Base-by-base conservation (phyloP, 2,888 invertebrate species). In the Scaptomyza reducta region DNA sequence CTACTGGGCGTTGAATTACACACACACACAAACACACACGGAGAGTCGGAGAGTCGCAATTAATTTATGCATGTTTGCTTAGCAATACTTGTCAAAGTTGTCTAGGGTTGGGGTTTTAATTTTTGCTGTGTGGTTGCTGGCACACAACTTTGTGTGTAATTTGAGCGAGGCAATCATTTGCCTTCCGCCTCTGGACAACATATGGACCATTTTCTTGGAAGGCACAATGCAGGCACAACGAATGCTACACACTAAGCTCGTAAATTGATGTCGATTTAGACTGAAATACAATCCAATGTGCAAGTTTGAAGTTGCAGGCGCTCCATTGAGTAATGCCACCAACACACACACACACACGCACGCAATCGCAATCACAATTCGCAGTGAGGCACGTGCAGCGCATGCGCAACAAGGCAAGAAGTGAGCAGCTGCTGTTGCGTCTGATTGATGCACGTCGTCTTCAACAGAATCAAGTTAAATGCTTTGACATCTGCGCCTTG, bases 31-130 rank as follows among this genome's bases (percentile, higher is more conserved):
- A 18, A 44, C 31, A 49, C 3, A 46, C 25, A 44, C 31, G 49
- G 35, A 44, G 50, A 63, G 42, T 56, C 62, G 41, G 51, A 59
- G 50, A 70, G 45, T 53, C 68, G 46, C 57, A 61, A 59, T 80
- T 66, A 89, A 85, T 87, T 82, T 88, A 88, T 82, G 81, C 89
- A 77, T 82, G 87, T 82, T 82, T 82, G 82, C 82, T 87, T 82
- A 68, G 87, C 82, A 87, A 82, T 88, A 82, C 84, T 88, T 82
- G 89, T 82, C 89, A 88, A 81, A 84, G 89, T 80, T 84, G 85
- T 88, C 89, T 88, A 77, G 87, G 69, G 83, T 81, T 71, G 53
- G 47, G 56, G 47, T n/a, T 54, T 58, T 38, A 14, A 14, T 54
- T 58, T 38, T 56, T 31, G 51, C 50, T 51, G 38, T 44, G 79